Conservation (phyloP, 2,888 invertebrate genomes). For the Choreutis nemorana region DNA sequence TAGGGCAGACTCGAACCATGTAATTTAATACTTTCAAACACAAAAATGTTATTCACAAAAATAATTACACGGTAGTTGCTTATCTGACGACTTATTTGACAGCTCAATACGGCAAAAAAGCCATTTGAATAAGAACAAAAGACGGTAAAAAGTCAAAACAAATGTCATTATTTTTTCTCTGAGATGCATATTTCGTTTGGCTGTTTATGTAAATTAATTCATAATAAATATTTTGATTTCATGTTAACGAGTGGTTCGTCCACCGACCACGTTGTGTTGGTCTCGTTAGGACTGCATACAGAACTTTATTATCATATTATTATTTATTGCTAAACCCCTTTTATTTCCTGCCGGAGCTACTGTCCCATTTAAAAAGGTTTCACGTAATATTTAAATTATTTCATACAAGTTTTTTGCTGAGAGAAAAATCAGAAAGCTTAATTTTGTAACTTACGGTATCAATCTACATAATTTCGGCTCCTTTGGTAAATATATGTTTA, state of each 20-base stretch:
- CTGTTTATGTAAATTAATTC: slow-evolving; percentile 58
- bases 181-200: slow-evolving; percentile 38
- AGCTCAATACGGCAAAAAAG: slow-evolving; percentile 42
- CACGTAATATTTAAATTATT: too few relatives aligned
- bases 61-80: slow-evolving; percentile 45
- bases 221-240: slow-evolving; percentile 60
- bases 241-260: slow-evolving; percentile 51
- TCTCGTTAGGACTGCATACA: slow-evolving; percentile 49
- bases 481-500: too few relatives aligned
- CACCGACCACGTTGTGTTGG: slow-evolving; percentile 19
- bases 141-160: slow-evolving; percentile 5
- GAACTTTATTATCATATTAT: slow-evolving; percentile 46
- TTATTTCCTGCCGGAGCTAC: neutral
- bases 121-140: slow-evolving; percentile 7
- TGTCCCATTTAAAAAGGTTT: too few relatives aligned
- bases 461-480: too few relatives aligned
- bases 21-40: slow-evolving; percentile 54
- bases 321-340: slow-evolving; percentile 36
- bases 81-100: slow-evolving; percentile 46
- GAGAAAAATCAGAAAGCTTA: too few relatives aligned
- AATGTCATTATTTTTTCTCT: slow-evolving; percentile 5
- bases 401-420: too few relatives aligned
- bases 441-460: too few relatives aligned
- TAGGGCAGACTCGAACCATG: slow-evolving; percentile 28
- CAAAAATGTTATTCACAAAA: slow-evolving; percentile 35